Conservation (phyloP, 2,888 invertebrate species). For the Exocentrus adspersus region DNA sequence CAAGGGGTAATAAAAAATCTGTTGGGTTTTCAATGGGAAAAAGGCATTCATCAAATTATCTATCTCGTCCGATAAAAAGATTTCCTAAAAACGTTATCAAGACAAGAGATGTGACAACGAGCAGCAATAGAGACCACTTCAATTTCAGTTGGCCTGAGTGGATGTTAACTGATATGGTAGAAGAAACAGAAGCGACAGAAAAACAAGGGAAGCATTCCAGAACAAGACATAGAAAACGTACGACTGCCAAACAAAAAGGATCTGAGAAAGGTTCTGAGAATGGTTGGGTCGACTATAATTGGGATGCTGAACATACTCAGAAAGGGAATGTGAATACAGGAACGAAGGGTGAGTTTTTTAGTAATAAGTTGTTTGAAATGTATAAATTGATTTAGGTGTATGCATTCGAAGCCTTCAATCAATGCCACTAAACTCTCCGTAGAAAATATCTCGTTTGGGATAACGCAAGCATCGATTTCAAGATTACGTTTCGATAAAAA, state of each 20-base stretch:
- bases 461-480: too few species aligned
- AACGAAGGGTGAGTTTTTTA: not conserved
- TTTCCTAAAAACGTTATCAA: not conserved
- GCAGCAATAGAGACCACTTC: not conserved
- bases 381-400: too few species aligned
- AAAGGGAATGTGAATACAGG: not conserved
- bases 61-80: not conserved
- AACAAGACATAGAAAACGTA: not conserved
- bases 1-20: not conserved
- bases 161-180: not conserved
- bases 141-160: not conserved
- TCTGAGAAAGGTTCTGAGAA: not conserved
- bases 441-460: too few species aligned
- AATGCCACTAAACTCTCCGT: too few species aligned
- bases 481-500: too few species aligned
- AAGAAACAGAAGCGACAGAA: not conserved
- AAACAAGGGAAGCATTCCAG: not conserved
- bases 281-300: not conserved
- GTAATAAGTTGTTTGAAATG: too few species aligned
- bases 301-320: slow-evolving; percentile 13
- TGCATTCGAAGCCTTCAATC: too few species aligned
- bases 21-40: not conserved
- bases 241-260: not conserved
- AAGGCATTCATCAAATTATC: not conserved
- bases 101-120: not conserved